Conservation (phyloP, 2,888 invertebrate genomes). For the Cartodere bifasciata region DNA sequence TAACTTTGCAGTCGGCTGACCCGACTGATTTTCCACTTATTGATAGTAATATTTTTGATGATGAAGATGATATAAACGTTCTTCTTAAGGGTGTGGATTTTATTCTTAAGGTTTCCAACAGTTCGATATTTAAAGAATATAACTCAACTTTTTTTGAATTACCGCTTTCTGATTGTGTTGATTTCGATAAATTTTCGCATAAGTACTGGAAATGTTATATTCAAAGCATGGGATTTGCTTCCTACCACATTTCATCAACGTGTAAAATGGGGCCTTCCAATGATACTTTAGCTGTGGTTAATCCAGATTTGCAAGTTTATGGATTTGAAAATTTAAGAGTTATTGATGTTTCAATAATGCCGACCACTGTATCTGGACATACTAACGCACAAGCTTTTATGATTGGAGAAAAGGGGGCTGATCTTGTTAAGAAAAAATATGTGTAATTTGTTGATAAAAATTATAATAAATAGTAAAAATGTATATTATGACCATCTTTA, state of each 20-base stretch:
- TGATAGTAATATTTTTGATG: conserved; percentile 48
- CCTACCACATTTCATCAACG: conserved; percentile 24
- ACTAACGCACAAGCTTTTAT: conserved; percentile 38
- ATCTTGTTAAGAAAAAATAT: conserved; percentile 31
- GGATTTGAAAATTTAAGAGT: conserved; percentile 57
- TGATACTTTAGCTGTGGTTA: conserved; percentile 53
- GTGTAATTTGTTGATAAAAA: no score
- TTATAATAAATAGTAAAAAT: no score
- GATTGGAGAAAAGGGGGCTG: conserved; percentile 39
- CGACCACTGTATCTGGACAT: conserved; percentile 46
- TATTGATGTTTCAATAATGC: conserved; percentile 72
- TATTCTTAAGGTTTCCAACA: conserved; percentile 30
- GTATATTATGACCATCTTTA: no score
- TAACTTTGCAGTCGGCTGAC: conserved; percentile 41
- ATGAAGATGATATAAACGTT: conserved; percentile 46
- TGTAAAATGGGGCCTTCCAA: conserved; percentile 50
- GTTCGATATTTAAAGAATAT: conserved; percentile 31
- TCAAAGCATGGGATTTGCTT: conserved; percentile 19
- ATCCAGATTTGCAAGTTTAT: conserved; percentile 51
- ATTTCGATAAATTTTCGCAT: conserved; percentile 30
- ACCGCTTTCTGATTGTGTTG: conserved; percentile 36
- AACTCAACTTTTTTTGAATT: conserved; percentile 32
- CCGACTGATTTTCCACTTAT: conserved; percentile 47
- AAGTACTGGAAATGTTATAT: conserved; percentile 41
- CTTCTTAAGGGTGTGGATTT: conserved; percentile 40